Conservation (phyloP, 2,113 vertebrate species). For the Pseudorhombus dupliciocellatus region DNA sequence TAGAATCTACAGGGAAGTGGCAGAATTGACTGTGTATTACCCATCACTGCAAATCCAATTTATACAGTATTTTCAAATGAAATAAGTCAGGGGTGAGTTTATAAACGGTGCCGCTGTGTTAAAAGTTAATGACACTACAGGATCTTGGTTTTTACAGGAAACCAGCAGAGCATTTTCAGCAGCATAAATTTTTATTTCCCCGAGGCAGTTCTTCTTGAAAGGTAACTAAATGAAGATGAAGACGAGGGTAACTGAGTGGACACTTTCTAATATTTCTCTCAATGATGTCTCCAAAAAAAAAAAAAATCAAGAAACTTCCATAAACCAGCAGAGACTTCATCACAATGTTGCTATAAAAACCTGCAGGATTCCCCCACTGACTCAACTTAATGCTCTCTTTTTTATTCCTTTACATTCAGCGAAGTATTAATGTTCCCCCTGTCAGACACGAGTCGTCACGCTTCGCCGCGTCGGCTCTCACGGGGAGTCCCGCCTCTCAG, state of each 20-base stretch:
- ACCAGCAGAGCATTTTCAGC: constrained; percentile 31
- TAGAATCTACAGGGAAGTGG: too few species aligned
- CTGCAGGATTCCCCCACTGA: constrained; percentile 6
- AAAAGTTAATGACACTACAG: constrained; percentile 37
- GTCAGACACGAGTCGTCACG: constrained; percentile 45
- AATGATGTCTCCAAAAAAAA: too few species aligned
- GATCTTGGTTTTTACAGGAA: constrained; percentile 27
- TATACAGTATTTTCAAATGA: not conserved
- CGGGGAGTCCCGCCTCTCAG: constrained; percentile 34
- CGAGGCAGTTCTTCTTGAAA: constrained; percentile 42
- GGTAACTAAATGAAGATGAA: constrained; percentile 62
- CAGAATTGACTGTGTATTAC: not conserved
- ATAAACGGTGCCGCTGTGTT: constrained; percentile 18
- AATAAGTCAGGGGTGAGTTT: not conserved
- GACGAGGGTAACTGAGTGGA: constrained; percentile 38
- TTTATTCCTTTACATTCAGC: not conserved
- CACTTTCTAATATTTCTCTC: constrained; percentile 54
- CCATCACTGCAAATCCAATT: not conserved
- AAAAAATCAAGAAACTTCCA: not conserved
- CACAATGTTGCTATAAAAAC: constrained; percentile 14
- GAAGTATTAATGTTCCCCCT: constrained; percentile 28
- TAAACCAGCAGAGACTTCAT: constrained; percentile 26
- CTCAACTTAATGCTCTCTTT: constrained; percentile 16
- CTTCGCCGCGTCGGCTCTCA: constrained; percentile 31
- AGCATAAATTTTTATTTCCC: constrained; percentile 62